Evolutionary conservation across 2,888 invertebrate genomes (phyloP).

Genomic region (Drosophila mimica): DNA sequence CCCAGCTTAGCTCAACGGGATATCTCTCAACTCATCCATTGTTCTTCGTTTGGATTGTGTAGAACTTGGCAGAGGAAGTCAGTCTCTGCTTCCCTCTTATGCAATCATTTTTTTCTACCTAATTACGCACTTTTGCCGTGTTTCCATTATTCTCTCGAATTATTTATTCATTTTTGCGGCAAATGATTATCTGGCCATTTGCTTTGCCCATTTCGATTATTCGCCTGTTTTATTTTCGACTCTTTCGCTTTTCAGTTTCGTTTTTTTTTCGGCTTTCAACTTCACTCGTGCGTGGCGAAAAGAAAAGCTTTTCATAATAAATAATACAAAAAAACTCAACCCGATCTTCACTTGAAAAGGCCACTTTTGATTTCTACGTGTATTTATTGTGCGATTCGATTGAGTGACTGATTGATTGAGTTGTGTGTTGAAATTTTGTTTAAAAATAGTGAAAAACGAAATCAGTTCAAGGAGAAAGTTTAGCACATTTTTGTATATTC

Average conservation of each 20-base stretch:
- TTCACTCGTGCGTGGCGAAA: slow-evolving; percentile 51
- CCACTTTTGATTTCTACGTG: slow-evolving; percentile 54
- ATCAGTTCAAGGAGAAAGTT: slow-evolving; percentile 64
- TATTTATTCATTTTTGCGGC: slow-evolving; percentile 52
- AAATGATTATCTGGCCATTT: slow-evolving; percentile 41
- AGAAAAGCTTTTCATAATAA: slow-evolving; percentile 38
- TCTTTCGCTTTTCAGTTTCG: slow-evolving; percentile 43
- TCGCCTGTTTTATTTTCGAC: slow-evolving; percentile 1
- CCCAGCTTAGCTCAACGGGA: not conserved
- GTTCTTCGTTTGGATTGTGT: slow-evolving; percentile 4
- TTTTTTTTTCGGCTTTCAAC: slow-evolving; percentile 41
- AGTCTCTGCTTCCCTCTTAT: slow-evolving; percentile 2
- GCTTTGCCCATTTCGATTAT: slow-evolving; percentile 41
- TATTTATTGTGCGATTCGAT: slow-evolving; percentile 37
- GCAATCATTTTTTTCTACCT: slow-evolving; percentile 26
- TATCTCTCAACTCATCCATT: slow-evolving; percentile 13
- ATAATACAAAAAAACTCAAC: slow-evolving; percentile 5
- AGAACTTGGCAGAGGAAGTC: slow-evolving; percentile 19
- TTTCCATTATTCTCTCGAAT: slow-evolving; percentile 25
- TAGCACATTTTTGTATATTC: slow-evolving; percentile 48
- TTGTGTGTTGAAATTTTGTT: slow-evolving; percentile 16
- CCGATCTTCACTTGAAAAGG: slow-evolving; percentile 27
- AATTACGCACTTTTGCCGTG: slow-evolving; percentile 41
- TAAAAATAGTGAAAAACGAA: slow-evolving; percentile 44
- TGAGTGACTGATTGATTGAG: slow-evolving; percentile 37